These are phyloP conservation scores for Dromas ardeola DNA, from an alignment of 2,113 vertebrate genomes.

Conservation along the genomic window DNA sequence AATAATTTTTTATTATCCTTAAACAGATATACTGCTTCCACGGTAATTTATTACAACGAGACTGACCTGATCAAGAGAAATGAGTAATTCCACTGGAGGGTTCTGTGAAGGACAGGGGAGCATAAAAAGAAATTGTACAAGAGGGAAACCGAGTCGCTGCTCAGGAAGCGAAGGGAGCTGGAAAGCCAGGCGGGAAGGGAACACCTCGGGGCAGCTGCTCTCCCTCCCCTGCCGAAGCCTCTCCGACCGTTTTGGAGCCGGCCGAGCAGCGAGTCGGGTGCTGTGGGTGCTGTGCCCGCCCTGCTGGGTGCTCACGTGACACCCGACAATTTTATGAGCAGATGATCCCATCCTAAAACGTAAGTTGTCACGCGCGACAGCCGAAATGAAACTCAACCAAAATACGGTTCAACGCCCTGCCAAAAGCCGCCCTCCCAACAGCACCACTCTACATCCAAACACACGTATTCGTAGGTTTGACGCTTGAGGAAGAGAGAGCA, in stretches of 20 bases:
- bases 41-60: neutral
- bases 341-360: neutral
- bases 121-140: neutral
- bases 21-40: neutral
- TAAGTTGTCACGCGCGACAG: neutral
- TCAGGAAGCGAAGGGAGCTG: neutral
- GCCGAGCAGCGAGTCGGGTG: accelerated
- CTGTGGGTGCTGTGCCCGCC: neutral
- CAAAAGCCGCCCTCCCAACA: neutral
- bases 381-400: neutral
- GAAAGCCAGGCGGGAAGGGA: neutral
- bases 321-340: neutral
- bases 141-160: neutral
- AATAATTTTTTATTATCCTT: neutral
- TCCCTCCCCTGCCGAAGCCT: neutral
- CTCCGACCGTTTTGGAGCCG: accelerated
- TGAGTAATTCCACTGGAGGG: neutral
- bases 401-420: accelerated
- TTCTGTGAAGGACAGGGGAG: neutral
- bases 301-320: accelerated
- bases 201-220: accelerated
- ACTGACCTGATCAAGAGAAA: neutral
- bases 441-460: accelerated
- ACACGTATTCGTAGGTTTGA: accelerated
- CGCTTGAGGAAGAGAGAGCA: neutral